These are phyloP conservation scores for Pachyrhynchus sulphureomaculatus DNA, from an alignment of 1,140 invertebrate genomes.

Conservation along the genomic window DNA sequence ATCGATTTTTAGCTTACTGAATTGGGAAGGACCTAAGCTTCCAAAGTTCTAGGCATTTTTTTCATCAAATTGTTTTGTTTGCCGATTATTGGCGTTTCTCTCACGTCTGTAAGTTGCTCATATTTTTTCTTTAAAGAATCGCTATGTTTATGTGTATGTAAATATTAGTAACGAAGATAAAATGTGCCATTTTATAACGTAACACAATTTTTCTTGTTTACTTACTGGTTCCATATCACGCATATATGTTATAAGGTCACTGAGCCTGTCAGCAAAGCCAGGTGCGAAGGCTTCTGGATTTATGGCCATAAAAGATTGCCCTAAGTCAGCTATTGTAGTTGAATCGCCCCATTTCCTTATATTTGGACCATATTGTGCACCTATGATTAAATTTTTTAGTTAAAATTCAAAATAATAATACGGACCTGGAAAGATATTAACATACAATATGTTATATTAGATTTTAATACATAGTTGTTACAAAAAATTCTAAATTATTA, in stretches of 20 bases:
- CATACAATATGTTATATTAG: not conserved
- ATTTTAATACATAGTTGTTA: too few relatives aligned
- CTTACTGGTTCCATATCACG: conserved; percentile 36
- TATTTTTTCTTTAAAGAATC: too few relatives aligned
- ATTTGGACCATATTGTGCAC: conserved; percentile 66
- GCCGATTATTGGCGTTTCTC: too few relatives aligned
- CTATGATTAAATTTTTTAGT: conserved; percentile 44
- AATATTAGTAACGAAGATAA: too few relatives aligned
- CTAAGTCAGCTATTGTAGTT: conserved; percentile 72
- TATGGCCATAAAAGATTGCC: conserved; percentile 90
- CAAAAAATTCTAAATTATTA: not conserved
- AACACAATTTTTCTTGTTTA: too few relatives aligned
- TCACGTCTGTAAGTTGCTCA: too few relatives aligned
- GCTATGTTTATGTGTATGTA: too few relatives aligned
- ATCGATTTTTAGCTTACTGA: too few relatives aligned
- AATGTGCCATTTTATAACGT: too few relatives aligned
- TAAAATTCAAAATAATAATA: not conserved
- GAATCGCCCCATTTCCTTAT: conserved; percentile 73
- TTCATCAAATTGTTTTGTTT: too few relatives aligned
- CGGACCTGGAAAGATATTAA: not conserved
- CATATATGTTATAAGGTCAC: conserved; percentile 34
- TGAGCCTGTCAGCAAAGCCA: conserved; percentile 75
- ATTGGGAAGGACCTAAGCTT: too few relatives aligned
- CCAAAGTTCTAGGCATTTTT: too few relatives aligned
- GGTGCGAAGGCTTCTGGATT: conserved; percentile 81